Conservation (phyloP, 1,140 invertebrate species). For the Panagrolaimus sp. region DNA sequence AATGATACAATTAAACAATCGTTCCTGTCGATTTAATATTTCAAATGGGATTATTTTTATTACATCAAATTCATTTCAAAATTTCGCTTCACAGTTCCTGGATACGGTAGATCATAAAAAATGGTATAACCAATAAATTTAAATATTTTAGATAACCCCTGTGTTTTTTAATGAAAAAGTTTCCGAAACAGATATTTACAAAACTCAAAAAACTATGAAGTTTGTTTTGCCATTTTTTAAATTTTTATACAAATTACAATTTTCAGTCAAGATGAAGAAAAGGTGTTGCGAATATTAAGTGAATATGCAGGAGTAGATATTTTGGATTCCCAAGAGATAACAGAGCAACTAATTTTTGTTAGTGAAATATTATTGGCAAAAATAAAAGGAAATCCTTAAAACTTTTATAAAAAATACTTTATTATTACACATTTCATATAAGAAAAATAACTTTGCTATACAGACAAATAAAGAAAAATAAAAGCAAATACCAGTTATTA, state of each 20-base stretch:
- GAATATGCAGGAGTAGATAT: constrained; percentile 36
- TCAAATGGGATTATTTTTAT: constrained; percentile 33
- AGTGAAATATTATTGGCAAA: not conserved
- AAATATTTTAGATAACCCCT: constrained; percentile 13
- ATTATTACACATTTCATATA: too few relatives aligned
- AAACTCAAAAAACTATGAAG: not conserved
- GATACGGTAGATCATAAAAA: constrained; percentile 18
- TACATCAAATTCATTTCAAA: constrained; percentile 17
- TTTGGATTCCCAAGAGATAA: constrained; percentile 32
- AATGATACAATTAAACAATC: constrained; percentile 23
- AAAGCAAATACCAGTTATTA: too few relatives aligned
- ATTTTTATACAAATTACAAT: not conserved
- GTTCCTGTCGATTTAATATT: constrained; percentile 19
- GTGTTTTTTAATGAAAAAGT: not conserved
- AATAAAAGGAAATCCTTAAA: not conserved
- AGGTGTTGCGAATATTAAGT: constrained; percentile 29
- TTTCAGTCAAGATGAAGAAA: constrained; percentile 32
- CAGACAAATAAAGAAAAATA: too few relatives aligned
- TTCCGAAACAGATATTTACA: not conserved
- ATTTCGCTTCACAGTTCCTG: constrained; percentile 28
- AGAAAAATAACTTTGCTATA: too few relatives aligned
- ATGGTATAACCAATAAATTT: not conserved
- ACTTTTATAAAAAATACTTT: too few relatives aligned
- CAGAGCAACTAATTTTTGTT: constrained; percentile 27
- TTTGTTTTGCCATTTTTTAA: not conserved